Conservation (phyloP, 2,113 vertebrate species). For the Dicerorhinus sumatrensis region DNA sequence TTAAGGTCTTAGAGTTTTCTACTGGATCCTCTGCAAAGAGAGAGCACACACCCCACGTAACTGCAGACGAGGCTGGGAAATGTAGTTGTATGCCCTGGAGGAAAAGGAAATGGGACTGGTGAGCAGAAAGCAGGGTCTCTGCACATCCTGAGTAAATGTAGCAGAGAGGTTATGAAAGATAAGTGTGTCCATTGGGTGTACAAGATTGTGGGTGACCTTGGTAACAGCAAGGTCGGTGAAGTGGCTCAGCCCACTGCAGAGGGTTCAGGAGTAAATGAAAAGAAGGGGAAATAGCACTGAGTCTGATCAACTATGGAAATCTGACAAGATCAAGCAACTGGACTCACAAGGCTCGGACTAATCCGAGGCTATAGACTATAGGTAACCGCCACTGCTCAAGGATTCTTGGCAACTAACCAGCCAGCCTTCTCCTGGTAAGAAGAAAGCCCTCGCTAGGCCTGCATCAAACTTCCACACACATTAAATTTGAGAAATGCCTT, state of each 20-base stretch:
- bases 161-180: background rate
- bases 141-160: background rate
- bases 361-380: background rate
- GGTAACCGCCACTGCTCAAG: background rate
- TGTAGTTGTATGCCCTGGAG: background rate
- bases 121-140: background rate
- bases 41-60: background rate
- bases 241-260: background rate
- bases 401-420: background rate
- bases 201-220: background rate
- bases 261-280: background rate
- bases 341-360: background rate
- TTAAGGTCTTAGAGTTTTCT: background rate
- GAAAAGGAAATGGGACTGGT: constrained; percentile 29
- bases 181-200: background rate
- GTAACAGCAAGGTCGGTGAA: background rate
- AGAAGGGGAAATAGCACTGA: background rate
- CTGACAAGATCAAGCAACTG: background rate
- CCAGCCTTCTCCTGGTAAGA: constrained; percentile 13
- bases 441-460: background rate
- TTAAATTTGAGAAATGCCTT: constrained; percentile 62
- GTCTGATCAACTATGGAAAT: constrained; percentile 3
- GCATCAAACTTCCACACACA: constrained; percentile 42
- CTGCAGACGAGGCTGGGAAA: background rate
- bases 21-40: background rate